Evolutionary conservation across 2,888 invertebrate genomes (phyloP).

Genomic region (Philhelius pedissequus): DNA sequence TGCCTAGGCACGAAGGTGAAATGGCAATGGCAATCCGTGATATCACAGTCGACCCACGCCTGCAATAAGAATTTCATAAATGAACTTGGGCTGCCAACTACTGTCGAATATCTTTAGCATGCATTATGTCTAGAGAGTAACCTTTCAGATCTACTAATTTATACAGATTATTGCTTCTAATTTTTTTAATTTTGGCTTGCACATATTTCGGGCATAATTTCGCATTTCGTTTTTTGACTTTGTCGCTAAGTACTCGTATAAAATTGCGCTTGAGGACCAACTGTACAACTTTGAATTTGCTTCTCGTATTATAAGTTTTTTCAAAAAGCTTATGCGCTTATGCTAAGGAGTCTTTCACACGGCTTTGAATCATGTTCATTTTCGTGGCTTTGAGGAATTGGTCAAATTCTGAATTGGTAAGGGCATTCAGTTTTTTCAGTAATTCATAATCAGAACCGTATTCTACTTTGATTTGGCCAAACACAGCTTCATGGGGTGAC

Average conservation of each 20-base stretch:
- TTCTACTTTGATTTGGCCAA: too few species aligned
- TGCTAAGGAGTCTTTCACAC: not conserved
- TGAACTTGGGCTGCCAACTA: too few species aligned
- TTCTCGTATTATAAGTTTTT: not conserved
- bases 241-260: not conserved
- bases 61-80: too few species aligned
- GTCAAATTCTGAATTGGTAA: not conserved
- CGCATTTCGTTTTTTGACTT: not conserved
- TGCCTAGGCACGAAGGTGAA: too few species aligned
- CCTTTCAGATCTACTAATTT: not conserved
- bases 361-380: not conserved
- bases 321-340: not conserved
- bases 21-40: too few species aligned
- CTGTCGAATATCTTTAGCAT: too few species aligned
- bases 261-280: not conserved
- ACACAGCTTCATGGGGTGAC: too few species aligned
- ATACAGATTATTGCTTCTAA: not conserved
- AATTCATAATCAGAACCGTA: not conserved
- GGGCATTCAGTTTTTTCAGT: not conserved
- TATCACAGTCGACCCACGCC: too few species aligned
- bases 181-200: not conserved
- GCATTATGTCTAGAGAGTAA: not conserved
- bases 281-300: not conserved
- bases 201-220: too few species aligned
- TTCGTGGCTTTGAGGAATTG: not conserved